Evolutionary conservation across 2,113 vertebrate species (phyloP), one percentile per base, ranked within the genome.

Genomic region (Microcebus murinus): DNA sequence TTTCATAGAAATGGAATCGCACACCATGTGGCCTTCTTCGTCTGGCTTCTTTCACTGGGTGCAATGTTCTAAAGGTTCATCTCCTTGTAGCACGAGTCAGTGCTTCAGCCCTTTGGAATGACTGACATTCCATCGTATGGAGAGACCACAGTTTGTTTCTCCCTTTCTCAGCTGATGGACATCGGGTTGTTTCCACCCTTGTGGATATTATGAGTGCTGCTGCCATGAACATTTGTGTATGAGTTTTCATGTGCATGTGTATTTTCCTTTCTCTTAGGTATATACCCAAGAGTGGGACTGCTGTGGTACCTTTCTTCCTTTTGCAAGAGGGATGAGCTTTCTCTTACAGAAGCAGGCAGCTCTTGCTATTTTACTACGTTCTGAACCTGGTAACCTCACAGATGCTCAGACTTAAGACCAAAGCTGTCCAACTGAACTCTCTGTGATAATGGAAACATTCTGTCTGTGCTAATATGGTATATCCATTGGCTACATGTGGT

Each of bases 101-200:
- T 4, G 15, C 21, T 31, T 57, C 45, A 23, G 39, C 55, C 21
- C 15, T 71, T 77, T 68, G 67, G 55, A 18, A 18, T 10, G 67
- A 7, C 18, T 18, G 36, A n/a, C 10, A 14, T 13, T 83, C 68
- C 36, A 48, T 2, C 20, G 10, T 52, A 12, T 11, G 31, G 70
- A 48, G 4, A 94, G n/a, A 73, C 27, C 50, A 29, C 50, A 23
- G 4, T 45, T 39, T 21, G 15, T 17, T 23, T 10, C 34, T 4
- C 1, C 6, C 7, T 4, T 50, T 5, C 1, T 42, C 45, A 74
- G 48, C 17, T n/a, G 20, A n/a, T 1, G n/a, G 73, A 63, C 4
- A 25, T 67, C 2, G 31, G 39, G 25, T 52, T 68, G 13, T 68
- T 87, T 73, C 68, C 4, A 8, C 14, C 10, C 77, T 82, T 82